A percentile compares a stretch with the other conserved stretches of the same genome.
phyloP scores from a whole-genome alignment of 2,888 invertebrate genomes.

The Rhogogaster chlorosoma region DNA sequence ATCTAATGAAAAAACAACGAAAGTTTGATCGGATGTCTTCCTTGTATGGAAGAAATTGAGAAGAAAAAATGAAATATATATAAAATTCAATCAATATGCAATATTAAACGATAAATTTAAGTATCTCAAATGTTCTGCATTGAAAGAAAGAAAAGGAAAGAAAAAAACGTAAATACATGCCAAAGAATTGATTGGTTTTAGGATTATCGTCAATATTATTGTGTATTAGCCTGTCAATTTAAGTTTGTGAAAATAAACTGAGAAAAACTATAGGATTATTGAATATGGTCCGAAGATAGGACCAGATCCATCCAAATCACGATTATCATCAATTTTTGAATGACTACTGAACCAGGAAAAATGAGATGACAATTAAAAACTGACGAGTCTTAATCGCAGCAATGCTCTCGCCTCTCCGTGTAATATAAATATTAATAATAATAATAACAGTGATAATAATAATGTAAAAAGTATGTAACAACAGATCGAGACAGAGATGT shows the following conservation, averaged over 20 bases:
- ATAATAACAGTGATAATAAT: not conserved
- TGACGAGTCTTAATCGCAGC: not conserved
- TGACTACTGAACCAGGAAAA: not conserved
- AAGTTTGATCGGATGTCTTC: not conserved
- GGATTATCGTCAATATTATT: not conserved
- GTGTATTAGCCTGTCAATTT: not conserved
- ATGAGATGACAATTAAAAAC: not conserved
- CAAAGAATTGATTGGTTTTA: not conserved
- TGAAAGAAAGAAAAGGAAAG: not conserved
- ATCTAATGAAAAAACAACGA: conserved; percentile 34
- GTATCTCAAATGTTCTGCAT: not conserved
- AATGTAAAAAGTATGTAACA: not conserved
- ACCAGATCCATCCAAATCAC: not conserved
- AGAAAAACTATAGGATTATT: conserved; percentile 27
- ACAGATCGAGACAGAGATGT: not conserved
- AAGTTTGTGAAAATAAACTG: not conserved
- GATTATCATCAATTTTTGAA: not conserved
- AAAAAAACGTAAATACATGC: too few species aligned
- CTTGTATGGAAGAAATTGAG: not conserved
- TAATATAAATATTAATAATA: not conserved
- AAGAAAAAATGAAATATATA: not conserved
- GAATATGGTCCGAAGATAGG: not conserved
- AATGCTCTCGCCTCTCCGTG: not conserved
- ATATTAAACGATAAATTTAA: not conserved
- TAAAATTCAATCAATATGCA: not conserved